phyloP scores from a whole-genome alignment of 1,140 invertebrate species.

The Phenacoccus solenopsis region DNA sequence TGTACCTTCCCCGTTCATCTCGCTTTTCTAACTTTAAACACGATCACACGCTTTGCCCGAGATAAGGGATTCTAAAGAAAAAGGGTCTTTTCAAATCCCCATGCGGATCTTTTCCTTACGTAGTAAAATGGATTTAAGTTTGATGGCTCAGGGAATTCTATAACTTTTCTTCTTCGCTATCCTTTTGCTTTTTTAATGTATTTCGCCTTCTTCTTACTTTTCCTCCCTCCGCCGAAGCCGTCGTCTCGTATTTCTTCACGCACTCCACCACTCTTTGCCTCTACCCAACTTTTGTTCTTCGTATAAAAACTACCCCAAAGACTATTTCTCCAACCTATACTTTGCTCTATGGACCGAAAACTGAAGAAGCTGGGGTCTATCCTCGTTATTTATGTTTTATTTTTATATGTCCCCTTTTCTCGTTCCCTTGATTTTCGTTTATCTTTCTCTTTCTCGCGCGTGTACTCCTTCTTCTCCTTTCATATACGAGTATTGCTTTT shows the following conservation, averaged over 20 bases:
- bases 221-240: background rate
- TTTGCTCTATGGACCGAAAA: constrained; percentile 17
- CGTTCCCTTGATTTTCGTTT: background rate
- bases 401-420: background rate
- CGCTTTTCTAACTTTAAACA: constrained; percentile 5
- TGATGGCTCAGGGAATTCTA: constrained; percentile 16
- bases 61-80: constrained; percentile 15
- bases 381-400: constrained; percentile 18
- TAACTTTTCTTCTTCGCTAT: constrained; percentile 15
- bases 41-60: constrained; percentile 16
- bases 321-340: constrained; percentile 15
- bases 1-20: constrained; percentile 1
- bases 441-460: background rate
- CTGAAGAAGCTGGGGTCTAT: constrained; percentile 15
- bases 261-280: constrained; percentile 1
- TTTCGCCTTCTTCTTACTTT: background rate
- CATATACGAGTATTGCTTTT: constrained; percentile 10
- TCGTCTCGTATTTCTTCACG: constrained; percentile 14
- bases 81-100: constrained; percentile 16
- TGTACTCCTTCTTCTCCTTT: background rate
- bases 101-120: constrained; percentile 15
- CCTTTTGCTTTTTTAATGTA: constrained; percentile 18
- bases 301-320: constrained; percentile 13
- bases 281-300: constrained; percentile 12
- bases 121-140: constrained; percentile 18